Evolutionary conservation across 1,140 invertebrate genomes (phyloP).

Genomic region (Pseudomyrmex gracilis): DNA sequence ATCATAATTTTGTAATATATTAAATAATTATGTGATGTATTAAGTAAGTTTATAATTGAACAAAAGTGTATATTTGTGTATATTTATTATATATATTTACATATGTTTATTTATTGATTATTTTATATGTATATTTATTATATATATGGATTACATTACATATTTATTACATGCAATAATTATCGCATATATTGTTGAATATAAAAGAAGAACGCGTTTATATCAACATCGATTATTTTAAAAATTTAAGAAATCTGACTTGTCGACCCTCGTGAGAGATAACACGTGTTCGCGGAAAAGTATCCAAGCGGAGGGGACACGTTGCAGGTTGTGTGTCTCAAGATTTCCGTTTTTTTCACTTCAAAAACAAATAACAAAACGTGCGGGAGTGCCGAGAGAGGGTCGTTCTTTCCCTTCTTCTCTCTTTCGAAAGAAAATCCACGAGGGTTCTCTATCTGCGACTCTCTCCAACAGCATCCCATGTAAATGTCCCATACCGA

Average conservation of each 20-base stretch:
- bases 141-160: no score
- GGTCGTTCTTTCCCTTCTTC: background rate
- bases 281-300: conserved; percentile 34
- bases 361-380: conserved; percentile 38
- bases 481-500: conserved; percentile 75
- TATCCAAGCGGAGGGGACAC: background rate
- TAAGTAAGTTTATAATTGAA: no score
- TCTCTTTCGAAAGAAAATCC: conserved; percentile 73
- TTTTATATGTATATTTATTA: no score
- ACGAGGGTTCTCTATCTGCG: conserved; percentile 74
- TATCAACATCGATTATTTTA: background rate
- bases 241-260: conserved; percentile 3
- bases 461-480: conserved; percentile 53
- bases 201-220: no score
- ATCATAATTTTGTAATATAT: no score
- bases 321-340: background rate
- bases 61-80: no score
- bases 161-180: no score
- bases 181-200: no score
- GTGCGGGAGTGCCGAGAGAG: conserved; percentile 13
- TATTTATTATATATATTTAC: no score
- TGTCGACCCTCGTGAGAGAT: conserved; percentile 35
- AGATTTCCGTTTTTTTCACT: conserved; percentile 55
- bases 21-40: no score
- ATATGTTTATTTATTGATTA: no score